These are phyloP conservation scores for Macrostomum cliftonense DNA, from an alignment of 2,888 invertebrate species.

Conservation along the genomic window DNA sequence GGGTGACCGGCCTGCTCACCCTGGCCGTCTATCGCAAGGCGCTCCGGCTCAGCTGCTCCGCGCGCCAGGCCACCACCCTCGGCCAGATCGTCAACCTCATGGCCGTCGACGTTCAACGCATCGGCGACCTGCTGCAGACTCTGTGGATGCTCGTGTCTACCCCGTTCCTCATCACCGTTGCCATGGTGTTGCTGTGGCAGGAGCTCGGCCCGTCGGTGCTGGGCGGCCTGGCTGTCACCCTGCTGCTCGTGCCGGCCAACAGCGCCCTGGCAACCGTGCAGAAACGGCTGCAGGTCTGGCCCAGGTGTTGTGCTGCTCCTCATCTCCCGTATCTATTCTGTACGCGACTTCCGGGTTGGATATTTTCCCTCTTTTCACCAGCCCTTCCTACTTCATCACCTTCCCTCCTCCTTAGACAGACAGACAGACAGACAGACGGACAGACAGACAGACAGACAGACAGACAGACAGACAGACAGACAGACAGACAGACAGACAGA, in stretches of 20 bases:
- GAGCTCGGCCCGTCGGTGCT: slow-evolving; percentile 56
- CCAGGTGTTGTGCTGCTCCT: too few relatives aligned
- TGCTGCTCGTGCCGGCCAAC: slow-evolving; percentile 53
- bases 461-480: too few relatives aligned
- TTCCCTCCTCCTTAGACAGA: too few relatives aligned
- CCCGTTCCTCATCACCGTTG: slow-evolving; percentile 64
- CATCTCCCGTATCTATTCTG: too few relatives aligned
- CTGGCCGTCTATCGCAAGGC: slow-evolving; percentile 36
- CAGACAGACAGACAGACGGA: too few relatives aligned
- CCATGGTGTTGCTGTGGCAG: slow-evolving; percentile 47
- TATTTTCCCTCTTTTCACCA: too few relatives aligned
- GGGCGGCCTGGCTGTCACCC: slow-evolving; percentile 78
- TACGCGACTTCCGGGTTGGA: too few relatives aligned
- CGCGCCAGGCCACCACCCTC: slow-evolving; percentile 29
- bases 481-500: too few relatives aligned
- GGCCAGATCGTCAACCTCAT: slow-evolving; percentile 41
- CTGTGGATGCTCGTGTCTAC: slow-evolving; percentile 19
- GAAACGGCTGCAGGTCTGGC: slow-evolving; percentile 25
- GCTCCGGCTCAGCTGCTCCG: slow-evolving; percentile 22
- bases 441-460: too few relatives aligned
- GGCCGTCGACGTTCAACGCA: slow-evolving; percentile 39
- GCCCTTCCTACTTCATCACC: too few relatives aligned
- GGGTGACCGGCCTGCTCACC: slow-evolving; percentile 38
- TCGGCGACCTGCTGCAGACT: slow-evolving; percentile 21
- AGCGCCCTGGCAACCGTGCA: slow-evolving; percentile 28